These are phyloP conservation scores for Charanyca ferruginea DNA, from an alignment of 2,888 invertebrate species.

Conservation along the genomic window DNA sequence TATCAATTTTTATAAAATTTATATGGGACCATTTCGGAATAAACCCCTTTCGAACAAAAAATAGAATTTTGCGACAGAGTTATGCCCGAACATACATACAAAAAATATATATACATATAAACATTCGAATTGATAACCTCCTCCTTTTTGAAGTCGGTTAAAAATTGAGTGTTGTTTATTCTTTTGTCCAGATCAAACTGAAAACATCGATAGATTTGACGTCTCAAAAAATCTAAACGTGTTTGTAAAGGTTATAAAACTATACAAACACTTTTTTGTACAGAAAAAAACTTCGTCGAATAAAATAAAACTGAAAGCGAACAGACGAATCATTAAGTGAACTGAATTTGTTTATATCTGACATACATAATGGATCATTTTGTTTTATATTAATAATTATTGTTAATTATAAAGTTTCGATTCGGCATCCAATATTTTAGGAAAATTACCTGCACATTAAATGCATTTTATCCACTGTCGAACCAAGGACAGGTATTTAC, in stretches of 20 bases:
- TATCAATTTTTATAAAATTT: too few relatives aligned
- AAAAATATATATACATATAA: too few relatives aligned
- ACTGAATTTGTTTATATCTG: conserved; percentile 5
- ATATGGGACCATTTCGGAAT: too few relatives aligned
- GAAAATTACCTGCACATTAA: not conserved
- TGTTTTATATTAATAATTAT: not conserved
- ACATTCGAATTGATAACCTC: too few relatives aligned
- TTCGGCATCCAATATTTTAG: too few relatives aligned
- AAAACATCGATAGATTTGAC: not conserved
- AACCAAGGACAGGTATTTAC: not conserved
- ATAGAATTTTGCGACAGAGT: too few relatives aligned
- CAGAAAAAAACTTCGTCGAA: not conserved
- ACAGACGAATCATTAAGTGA: not conserved
- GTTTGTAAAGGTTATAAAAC: conserved; percentile 31
- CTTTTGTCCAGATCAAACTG: not conserved
- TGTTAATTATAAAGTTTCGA: too few relatives aligned
- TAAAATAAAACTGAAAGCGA: conserved; percentile 3
- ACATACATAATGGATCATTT: not conserved
- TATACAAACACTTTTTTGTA: conserved; percentile 2
- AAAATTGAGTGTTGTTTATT: not conserved
- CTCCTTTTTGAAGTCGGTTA: too few relatives aligned
- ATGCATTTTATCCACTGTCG: too few relatives aligned
- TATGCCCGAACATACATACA: too few relatives aligned
- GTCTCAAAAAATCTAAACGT: conserved; percentile 4
- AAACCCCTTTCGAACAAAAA: too few relatives aligned